Base-by-base conservation (phyloP, 2,888 invertebrate species). In the Chymomyza procnemis region DNA sequence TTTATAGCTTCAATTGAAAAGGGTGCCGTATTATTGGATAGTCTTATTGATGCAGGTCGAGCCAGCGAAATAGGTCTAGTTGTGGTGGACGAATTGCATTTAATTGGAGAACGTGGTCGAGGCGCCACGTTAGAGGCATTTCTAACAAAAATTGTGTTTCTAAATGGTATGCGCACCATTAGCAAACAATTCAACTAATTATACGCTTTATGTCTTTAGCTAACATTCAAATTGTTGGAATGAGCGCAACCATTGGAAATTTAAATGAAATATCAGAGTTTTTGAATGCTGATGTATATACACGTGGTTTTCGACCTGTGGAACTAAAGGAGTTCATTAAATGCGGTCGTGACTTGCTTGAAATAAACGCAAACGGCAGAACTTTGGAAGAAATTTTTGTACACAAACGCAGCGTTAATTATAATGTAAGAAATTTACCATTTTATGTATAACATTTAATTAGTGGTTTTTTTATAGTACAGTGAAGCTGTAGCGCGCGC, bases 191-290 rank as follows among this genome's bases (percentile, higher is more conserved):
- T 59, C 12, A 22, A 30, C 22, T 60, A 21, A 26, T 26, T 6
- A 26, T 8, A n/a, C 8, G 26, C 26, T 26, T 6, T 3, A 16
- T 58, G 47, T 1, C 19, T 62, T 52, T 16, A 94, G 94, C 92
- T 54, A 91, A 91, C 65, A 94, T 96, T 69, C 98, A 98, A 89
- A 95, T 99, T 67, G 93, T 99, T 18, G 98, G 97, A 21, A 99
- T 99, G 98, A 98, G 97, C 90, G 99, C 99, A 0, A 99, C 99
- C 0, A 95, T 99, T 79, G 97, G 97, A 67, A 99, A 99, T 91
- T 92, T 98, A 63, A 89, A 93, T 0, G 97, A 98, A 87, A 88
- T 99, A 54, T 94, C 95, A 0, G 85, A 90, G 63, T 99, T 98
- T 91, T 92, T 99, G 1, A 93, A 94, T 63, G 96, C 98, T 0